Base-by-base conservation (phyloP, 2,888 invertebrate species). In the Brachyopa scutellaris region DNA sequence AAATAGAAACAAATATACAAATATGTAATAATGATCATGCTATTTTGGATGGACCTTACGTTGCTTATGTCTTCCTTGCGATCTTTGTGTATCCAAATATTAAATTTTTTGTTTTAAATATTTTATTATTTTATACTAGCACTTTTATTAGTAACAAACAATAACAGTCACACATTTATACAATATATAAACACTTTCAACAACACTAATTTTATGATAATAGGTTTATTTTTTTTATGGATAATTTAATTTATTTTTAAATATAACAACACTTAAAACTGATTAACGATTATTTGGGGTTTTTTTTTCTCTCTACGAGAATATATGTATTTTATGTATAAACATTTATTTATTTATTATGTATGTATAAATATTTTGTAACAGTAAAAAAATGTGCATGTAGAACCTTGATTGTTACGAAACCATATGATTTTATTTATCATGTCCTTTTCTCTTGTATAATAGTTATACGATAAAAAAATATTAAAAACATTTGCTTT, bases 241-340 rank as follows among this genome's bases (percentile, higher is more conserved):
- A 47, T 33, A n/a, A 9, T 57, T 31, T 17, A 11, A 6, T 72
- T 38, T 26, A 15, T 21, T 57, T 38, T 2, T 45, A n/a, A 19
- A 36, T 62, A 7, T 57, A 78, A 83, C 73, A 83, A 83, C 83
- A 83, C 83, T 83, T 83, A 83, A 83, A 83, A 83, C 83, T 83
- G 83, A 83, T 83, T 83, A 82, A 82, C 82, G 66, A 82, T 77
- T 64, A 55, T 66, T 31, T n/a, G n/a, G n/a, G n/a, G 8, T 57
- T 42, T 31, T 15, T 55, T 53, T 36, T 33, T 19, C 13, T 1
- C 15, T 17, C 23, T 19, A 53, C 36, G n/a, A 55, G 47, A 26
- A 64, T 59, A 47, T 9, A 29, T 70, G 17, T 55, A 15, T 38
- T 31, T 13, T 51, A 19, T 36, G 51, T 51, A 42, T 31, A 40